These are phyloP conservation scores for Falco rusticolus DNA, from an alignment of 2,797 vertebrate genomes.

Conservation along the genomic window DNA sequence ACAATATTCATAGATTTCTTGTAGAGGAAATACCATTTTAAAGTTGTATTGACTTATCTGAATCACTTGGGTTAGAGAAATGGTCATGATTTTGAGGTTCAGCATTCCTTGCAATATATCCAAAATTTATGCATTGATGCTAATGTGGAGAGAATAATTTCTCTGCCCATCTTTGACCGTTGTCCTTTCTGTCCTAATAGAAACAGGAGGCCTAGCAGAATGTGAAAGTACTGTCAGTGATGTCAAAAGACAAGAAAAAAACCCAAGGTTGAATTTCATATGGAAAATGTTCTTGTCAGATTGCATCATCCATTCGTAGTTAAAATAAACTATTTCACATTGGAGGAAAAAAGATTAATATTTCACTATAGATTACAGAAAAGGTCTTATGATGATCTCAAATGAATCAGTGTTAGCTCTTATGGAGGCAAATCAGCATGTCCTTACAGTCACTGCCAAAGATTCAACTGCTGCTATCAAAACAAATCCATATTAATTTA, in stretches of 20 bases:
- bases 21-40: neutral
- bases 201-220: neutral
- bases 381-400: neutral
- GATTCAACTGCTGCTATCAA: neutral
- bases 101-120: neutral
- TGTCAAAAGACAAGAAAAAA: neutral
- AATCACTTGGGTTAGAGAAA: neutral
- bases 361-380: neutral
- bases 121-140: neutral
- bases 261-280: neutral
- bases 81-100: neutral
- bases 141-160: neutral
- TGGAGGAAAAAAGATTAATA: neutral
- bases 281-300: neutral
- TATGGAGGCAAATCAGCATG: neutral
- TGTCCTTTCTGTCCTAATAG: neutral
- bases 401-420: neutral
- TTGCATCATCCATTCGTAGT: neutral
- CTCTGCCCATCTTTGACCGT: neutral
- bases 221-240: neutral
- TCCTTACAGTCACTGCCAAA: neutral
- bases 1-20: neutral
- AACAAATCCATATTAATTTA: constrained; percentile 47
- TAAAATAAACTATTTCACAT: neutral
- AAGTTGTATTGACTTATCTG: neutral